Conservation (phyloP, 2,113 vertebrate genomes). For the Heterocephalus glaber region DNA sequence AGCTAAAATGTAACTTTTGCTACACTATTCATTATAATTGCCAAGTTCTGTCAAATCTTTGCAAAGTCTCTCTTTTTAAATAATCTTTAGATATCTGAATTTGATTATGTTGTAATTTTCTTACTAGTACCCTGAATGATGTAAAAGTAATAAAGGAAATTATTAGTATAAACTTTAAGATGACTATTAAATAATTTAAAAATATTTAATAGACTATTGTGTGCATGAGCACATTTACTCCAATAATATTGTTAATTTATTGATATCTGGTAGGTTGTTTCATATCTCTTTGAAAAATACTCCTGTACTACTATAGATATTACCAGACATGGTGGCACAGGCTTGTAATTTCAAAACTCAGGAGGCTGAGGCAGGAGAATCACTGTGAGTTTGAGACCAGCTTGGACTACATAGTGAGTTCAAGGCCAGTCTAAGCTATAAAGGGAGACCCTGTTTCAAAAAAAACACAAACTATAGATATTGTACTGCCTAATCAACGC, state of each 20-base stretch:
- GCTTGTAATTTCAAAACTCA: too few relatives aligned
- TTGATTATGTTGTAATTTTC: background rate
- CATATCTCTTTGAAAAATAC: slow-evolving; percentile 13
- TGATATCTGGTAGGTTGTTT: background rate
- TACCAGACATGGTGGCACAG: background rate
- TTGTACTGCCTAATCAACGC: background rate
- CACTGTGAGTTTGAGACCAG: too few relatives aligned
- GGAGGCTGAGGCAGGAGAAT: too few relatives aligned
- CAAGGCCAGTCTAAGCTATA: too few relatives aligned
- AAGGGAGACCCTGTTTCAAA: too few relatives aligned
- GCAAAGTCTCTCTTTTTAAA: slow-evolving; percentile 3
- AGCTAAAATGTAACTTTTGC: background rate
- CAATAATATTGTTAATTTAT: slow-evolving; percentile 2
- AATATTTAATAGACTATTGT: background rate
- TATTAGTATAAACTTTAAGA: background rate
- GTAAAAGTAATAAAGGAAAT: background rate
- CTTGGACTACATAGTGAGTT: too few relatives aligned
- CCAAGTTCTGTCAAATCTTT: background rate
- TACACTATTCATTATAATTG: background rate
- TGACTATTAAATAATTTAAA: background rate
- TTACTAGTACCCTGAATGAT: background rate
- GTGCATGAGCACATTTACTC: background rate
- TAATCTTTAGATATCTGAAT: background rate
- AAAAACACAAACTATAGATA: background rate
- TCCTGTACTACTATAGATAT: background rate